Conservation (phyloP, 2,797 vertebrate genomes). For the Capromys pilorides region DNA sequence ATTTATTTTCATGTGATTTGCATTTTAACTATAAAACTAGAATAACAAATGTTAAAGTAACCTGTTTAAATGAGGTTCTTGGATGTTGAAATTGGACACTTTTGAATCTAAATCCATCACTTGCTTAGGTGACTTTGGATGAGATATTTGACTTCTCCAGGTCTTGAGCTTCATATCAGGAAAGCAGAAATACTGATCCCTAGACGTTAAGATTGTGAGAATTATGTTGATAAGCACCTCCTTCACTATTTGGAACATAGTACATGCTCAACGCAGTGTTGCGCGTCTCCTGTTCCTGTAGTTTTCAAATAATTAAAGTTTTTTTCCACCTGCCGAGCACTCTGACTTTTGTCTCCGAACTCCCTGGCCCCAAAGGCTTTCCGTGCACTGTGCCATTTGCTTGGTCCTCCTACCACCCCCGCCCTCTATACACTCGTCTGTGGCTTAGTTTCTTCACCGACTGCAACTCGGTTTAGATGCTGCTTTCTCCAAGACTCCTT, state of each 20-base stretch:
- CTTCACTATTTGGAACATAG: background rate
- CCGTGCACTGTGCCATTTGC: rapidly evolving
- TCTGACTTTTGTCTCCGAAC: background rate
- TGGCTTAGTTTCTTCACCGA: background rate
- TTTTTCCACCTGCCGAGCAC: background rate
- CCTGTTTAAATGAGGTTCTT: background rate
- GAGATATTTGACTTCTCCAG: background rate
- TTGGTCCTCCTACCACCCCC: background rate
- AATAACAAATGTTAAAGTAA: constrained; percentile 20
- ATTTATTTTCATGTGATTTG: constrained; percentile 34
- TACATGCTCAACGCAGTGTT: background rate
- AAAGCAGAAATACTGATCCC: background rate
- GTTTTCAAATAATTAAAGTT: constrained; percentile 2
- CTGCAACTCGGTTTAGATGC: background rate
- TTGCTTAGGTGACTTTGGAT: background rate
- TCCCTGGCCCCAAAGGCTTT: background rate
- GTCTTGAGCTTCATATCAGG: background rate
- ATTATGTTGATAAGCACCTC: background rate
- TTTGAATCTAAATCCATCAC: constrained; percentile 18
- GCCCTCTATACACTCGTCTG: background rate
- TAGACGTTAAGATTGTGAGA: background rate
- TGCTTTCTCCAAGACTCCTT: background rate
- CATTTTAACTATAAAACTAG: constrained; percentile 39
- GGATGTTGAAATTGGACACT: background rate
- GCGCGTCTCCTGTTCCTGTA: background rate